Conservation (phyloP, 2,888 invertebrate genomes). For the Trachelus troglodyta region DNA sequence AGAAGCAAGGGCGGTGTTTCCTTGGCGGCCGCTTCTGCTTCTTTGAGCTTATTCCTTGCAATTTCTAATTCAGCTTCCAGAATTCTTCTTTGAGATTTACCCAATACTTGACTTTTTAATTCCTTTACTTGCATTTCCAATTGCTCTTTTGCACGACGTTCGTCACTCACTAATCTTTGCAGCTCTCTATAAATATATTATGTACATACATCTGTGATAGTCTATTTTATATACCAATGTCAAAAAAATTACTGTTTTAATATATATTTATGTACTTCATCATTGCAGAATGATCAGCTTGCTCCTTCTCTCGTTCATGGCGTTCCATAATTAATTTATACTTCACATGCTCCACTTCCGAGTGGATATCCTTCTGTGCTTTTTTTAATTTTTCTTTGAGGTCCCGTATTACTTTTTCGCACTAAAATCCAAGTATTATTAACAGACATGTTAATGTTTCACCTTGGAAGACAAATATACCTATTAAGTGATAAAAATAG, state of each 20-base stretch:
- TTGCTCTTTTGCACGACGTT: constrained; percentile 79
- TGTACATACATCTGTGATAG: neutral
- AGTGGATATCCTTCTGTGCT: constrained; percentile 69
- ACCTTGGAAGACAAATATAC: neutral
- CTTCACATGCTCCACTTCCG: constrained; percentile 76
- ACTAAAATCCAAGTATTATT: constrained; percentile 61
- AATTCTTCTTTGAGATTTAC: constrained; percentile 66
- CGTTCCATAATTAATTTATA: constrained; percentile 81
- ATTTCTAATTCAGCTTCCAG: constrained; percentile 75
- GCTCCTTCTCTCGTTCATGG: constrained; percentile 85
- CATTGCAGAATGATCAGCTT: constrained; percentile 81
- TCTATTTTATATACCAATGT: neutral
- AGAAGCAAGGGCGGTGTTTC: constrained; percentile 74
- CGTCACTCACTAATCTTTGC: constrained; percentile 80
- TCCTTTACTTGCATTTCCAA: constrained; percentile 75
- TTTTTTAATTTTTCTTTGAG: constrained; percentile 73
- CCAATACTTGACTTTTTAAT: constrained; percentile 66
- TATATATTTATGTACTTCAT: constrained; percentile 69
- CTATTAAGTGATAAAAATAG: neutral
- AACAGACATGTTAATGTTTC: neutral
- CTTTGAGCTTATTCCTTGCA: constrained; percentile 73
- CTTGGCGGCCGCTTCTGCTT: constrained; percentile 73
- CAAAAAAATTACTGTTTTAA: neutral
- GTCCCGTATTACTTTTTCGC: constrained; percentile 71
- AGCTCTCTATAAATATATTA: constrained; percentile 73